Evolutionary conservation across 2,797 vertebrate species (phyloP), one percentile per base, ranked within the genome.

Genomic region (Dryobates pubescens): DNA sequence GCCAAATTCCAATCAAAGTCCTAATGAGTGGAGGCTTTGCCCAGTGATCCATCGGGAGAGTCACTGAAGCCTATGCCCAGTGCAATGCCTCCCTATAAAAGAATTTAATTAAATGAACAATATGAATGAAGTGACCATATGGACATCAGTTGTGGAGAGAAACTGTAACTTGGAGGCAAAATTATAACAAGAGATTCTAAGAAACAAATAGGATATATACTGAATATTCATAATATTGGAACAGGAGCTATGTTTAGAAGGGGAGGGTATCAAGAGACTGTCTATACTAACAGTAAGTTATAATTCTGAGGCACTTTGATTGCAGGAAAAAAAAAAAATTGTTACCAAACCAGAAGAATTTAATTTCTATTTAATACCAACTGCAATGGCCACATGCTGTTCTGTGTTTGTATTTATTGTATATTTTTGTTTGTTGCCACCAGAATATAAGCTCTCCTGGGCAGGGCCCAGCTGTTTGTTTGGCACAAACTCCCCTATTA

Each of bases 321-420:
- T 69, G 26, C 57, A 70, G 57, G 54, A 83, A 71, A 20, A 64
- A 58, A 86, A 74, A 20, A 61, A 86, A 49, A 23, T 12, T 13
- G 61, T 74, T 38, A 29, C 57, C 82, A 49, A 70, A 91, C 63
- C 26, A 57, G 32, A 94, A 65, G 12, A 83, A 65, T 79, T 91
- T 78, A 88, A 89, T 95, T 92, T 89, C 72, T n/a, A 49, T 84
- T 82, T 81, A 62, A 76, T 77, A 58, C 41, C 79, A 88, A 73
- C 53, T 88, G 63, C 30, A 73, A 67, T 14, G 20, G 53, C 85
- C 78, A 72, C 74, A 76, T 80, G 73, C 56, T 92, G 67, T 61
- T 91, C 86, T 71, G 61, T 79, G 63, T 83, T 83, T 94, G 64
- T 58, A 85, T 93, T 94, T 83, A 61, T 90, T 70, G 10, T 73